Percentiles rank a stretch among this genome's conserved stretches.
Conservation (phyloP, 30 jellyfish, hydroid and myxozoan species). For the Turritopsis rubra region DNA sequence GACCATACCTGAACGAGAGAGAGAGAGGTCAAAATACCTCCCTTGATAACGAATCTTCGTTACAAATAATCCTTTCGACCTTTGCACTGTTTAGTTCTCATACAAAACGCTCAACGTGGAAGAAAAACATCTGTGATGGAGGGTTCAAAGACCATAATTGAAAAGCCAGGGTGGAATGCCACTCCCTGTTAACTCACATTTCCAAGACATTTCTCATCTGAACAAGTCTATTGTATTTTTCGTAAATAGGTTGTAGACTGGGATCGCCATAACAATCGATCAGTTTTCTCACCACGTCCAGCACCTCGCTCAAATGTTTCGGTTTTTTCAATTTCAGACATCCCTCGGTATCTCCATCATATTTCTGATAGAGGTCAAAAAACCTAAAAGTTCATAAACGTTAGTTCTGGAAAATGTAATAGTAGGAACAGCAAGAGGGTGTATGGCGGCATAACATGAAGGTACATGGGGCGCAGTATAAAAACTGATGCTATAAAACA, state of each 20-base stretch:
- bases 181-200: constrained; percentile 15
- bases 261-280: constrained; percentile 27
- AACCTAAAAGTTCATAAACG: no score
- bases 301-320: constrained; percentile 75
- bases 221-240: background rate
- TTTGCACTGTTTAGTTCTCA: no score
- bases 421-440: no score
- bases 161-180: background rate
- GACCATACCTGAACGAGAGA: constrained; percentile 59
- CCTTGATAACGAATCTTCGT: background rate
- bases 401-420: no score
- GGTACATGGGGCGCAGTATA: no score
- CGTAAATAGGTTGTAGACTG: background rate
- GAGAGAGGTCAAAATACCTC: no score
- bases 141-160: background rate
- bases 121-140: no score
- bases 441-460: no score
- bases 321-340: constrained; percentile 78
- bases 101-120: no score
- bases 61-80: no score
- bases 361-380: constrained; percentile 66
- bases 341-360: constrained; percentile 92
- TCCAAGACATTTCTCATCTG: constrained; percentile 24
- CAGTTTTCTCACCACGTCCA: constrained; percentile 66
- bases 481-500: no score